Evolutionary conservation across 2,797 vertebrate species (phyloP).

Genomic region (Lepilemur septentrionalis): DNA sequence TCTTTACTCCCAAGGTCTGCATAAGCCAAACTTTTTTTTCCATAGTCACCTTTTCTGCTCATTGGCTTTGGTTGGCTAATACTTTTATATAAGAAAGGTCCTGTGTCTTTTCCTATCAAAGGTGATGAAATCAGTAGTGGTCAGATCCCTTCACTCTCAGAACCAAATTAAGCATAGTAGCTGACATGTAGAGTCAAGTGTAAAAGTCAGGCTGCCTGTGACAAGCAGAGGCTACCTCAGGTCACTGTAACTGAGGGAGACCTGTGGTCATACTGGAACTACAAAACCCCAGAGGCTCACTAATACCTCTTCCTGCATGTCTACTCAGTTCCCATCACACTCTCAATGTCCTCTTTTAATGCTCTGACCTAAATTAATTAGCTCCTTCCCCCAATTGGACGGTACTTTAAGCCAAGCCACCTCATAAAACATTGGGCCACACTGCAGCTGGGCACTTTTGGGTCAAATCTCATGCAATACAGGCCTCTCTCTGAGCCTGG

Average conservation of each 20-base stretch:
- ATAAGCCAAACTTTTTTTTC: neutral
- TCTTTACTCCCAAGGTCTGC: neutral
- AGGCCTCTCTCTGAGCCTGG: neutral
- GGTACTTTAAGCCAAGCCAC: neutral
- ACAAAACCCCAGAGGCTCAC: fast-evolving
- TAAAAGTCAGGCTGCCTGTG: neutral
- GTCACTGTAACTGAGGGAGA: neutral
- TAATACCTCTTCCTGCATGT: neutral
- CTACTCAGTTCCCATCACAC: neutral
- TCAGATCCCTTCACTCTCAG: neutral
- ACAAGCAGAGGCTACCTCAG: neutral
- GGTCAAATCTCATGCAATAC: neutral
- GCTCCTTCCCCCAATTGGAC: neutral
- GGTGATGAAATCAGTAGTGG: neutral
- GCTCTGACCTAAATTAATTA: neutral
- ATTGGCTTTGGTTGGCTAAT: neutral
- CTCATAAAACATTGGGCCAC: neutral
- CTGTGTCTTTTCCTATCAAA: neutral
- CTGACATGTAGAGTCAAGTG: neutral
- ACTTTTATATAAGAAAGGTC: neutral
- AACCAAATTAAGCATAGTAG: neutral
- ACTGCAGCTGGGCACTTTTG: neutral
- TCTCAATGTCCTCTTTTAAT: neutral
- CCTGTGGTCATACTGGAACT: neutral
- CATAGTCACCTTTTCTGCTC: neutral